Base-by-base conservation (phyloP, 2,888 invertebrate genomes). In the Tenodera sinensis region DNA sequence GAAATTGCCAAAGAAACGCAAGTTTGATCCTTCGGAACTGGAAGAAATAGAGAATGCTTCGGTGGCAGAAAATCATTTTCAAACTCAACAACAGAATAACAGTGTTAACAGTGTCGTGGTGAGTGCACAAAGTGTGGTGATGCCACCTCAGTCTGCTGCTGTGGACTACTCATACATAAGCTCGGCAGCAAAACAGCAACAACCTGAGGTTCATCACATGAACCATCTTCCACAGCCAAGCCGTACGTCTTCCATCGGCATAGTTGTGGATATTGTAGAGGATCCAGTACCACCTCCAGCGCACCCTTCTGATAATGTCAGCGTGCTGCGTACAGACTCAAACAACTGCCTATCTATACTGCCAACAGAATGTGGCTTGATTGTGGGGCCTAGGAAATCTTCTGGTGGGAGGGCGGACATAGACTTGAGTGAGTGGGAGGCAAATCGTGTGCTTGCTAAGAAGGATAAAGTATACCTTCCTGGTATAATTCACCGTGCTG, bases 1-100 rank as follows among this genome's bases (percentile, higher is more conserved):
- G 91, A 97, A 97, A 93, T 96, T 98, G 93, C 99, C 99, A 89
- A 99, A 99, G 94, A 99, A 99, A 94, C 95, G 99, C 91, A 98
- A 98, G 94, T 97, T 96, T 92, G 96, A 97, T 93, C 96, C 96
- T 84, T 96, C 97, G 84, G 96, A 97, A 92, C 94, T 97, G 89
- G 97, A 97, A 93, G 96, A 96, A 92, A 95, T 95, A 91, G 95
- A 95, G 92, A 94, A 90, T 89, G 87, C 90, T 89, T 86, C 90
- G 89, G 85, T 90, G 90, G 90, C 91, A 90, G 89, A 90, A 89
- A 89, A 89, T 91, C 88, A 90, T 83, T 89, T 89, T 89, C 88
- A 90, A 87, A 87, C 90, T 87, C 90, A 91, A 88, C 90, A 90
- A n/a, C 83, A 85, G 87, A 90, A 54, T 90, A 90, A 83, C 89